Percentiles rank a stretch among this genome's conserved stretches.
phyloP scores from a whole-genome alignment of 1,140 invertebrate genomes.

The Colletes latitarsis region DNA sequence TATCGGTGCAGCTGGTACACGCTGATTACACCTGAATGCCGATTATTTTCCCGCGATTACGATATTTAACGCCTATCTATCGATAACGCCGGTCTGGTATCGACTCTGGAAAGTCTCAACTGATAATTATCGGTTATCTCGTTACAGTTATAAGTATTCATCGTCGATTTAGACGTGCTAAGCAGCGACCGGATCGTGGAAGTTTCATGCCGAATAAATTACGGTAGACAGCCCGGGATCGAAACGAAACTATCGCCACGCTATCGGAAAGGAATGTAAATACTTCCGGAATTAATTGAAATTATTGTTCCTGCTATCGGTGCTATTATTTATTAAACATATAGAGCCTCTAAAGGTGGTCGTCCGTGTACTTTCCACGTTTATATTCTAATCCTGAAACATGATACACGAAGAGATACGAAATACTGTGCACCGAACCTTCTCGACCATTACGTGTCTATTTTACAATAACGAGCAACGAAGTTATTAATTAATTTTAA shows the following conservation, averaged over 20 bases:
- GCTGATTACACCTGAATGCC: constrained; percentile 8
- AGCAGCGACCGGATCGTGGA: background rate
- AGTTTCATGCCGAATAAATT: background rate
- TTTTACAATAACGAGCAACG: too few relatives aligned
- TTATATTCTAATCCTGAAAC: too few relatives aligned
- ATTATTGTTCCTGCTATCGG: background rate
- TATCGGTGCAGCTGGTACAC: background rate
- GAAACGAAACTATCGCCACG: background rate
- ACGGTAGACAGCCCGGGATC: background rate
- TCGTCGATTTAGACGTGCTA: background rate
- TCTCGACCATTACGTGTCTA: too few relatives aligned
- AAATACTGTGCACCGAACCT: too few relatives aligned
- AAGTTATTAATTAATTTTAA: too few relatives aligned
- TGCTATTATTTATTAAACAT: too few relatives aligned
- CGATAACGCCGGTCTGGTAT: constrained; percentile 30
- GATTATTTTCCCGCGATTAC: constrained; percentile 25
- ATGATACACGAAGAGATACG: too few relatives aligned
- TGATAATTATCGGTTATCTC: constrained; percentile 28
- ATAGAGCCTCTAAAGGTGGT: too few relatives aligned
- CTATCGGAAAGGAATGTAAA: background rate
- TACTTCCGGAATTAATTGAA: too few relatives aligned
- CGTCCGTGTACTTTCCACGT: too few relatives aligned
- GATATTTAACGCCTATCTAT: constrained; percentile 35
- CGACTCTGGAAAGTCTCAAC: background rate
- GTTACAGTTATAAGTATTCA: background rate